Evolutionary conservation across 2,888 invertebrate species (phyloP).

Genomic region (Ypsolopha sequella): DNA sequence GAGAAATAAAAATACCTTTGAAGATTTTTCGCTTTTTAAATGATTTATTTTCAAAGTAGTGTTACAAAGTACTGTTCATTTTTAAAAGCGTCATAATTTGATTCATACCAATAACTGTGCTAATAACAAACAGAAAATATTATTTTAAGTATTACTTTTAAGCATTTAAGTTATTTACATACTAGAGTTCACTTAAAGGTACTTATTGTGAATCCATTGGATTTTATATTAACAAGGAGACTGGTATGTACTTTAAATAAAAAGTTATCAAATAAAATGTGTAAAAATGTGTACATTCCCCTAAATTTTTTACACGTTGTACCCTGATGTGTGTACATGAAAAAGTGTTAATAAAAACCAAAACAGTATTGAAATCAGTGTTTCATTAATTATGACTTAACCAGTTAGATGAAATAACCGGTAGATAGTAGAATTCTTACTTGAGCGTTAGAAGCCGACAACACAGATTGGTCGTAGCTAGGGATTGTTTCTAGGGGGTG

Average conservation of each 20-base stretch:
- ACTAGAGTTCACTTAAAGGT: slow-evolving; percentile 9
- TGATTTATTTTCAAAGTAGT: neutral
- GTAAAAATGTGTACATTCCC: slow-evolving; percentile 54
- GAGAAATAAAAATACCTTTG: neutral
- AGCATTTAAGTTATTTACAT: slow-evolving; percentile 65
- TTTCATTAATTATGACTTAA: slow-evolving; percentile 29
- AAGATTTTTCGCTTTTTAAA: neutral
- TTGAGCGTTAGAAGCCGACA: no score
- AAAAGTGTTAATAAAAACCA: slow-evolving; percentile 55
- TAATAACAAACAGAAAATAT: slow-evolving; percentile 11
- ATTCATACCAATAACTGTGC: neutral
- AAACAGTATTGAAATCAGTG: slow-evolving; percentile 59
- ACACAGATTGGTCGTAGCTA: no score
- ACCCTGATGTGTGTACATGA: slow-evolving; percentile 32
- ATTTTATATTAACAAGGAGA: slow-evolving; percentile 63
- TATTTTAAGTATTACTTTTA: slow-evolving; percentile 37
- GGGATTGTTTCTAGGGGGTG: no score
- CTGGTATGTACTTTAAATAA: slow-evolving; percentile 54
- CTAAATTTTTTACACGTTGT: slow-evolving; percentile 15
- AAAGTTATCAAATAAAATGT: neutral
- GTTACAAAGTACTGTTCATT: neutral
- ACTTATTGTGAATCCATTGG: slow-evolving; percentile 31
- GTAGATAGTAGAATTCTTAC: no score
- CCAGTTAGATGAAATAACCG: neutral
- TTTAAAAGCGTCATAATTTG: neutral